Conservation (phyloP, 1,140 invertebrate genomes). For the Aphelenchoides fujianensis region DNA sequence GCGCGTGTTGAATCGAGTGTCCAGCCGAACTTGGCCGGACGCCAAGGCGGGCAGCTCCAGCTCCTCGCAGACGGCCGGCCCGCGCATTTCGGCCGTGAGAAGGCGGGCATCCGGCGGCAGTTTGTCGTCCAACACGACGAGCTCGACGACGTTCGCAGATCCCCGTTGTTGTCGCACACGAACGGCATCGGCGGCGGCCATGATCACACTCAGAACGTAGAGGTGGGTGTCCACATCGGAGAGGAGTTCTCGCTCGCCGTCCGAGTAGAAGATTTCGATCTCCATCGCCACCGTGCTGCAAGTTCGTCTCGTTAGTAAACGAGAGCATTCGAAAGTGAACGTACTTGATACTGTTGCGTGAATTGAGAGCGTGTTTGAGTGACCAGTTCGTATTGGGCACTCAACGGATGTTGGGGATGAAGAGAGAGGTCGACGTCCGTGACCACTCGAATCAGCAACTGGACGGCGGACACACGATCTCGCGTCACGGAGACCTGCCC, state of each 20-base stretch:
- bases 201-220: constrained; percentile 25
- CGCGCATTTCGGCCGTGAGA: constrained; percentile 25
- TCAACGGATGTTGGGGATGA: background rate
- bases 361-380: constrained; percentile 16
- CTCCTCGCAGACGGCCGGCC: constrained; percentile 28
- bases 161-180: constrained; percentile 29
- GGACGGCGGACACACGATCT: constrained; percentile 24
- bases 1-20: background rate
- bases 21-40: constrained; percentile 18
- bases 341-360: constrained; percentile 33
- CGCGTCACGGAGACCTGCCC: constrained; percentile 10
- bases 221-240: constrained; percentile 27
- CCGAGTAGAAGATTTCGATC: constrained; percentile 36
- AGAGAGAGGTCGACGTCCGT: constrained; percentile 26
- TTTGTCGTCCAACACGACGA: constrained; percentile 23
- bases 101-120: background rate
- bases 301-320: too few relatives aligned
- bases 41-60: constrained; percentile 23
- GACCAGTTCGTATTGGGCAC: constrained; percentile 23
- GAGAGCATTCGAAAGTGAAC: too few relatives aligned
- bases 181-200: constrained; percentile 20
- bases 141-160: constrained; percentile 26
- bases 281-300: constrained; percentile 30
- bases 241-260: constrained; percentile 29
- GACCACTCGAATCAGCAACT: constrained; percentile 22